A percentile compares a stretch with the other conserved stretches of the same genome.
These are phyloP conservation scores for Drosophila sordidula DNA, from an alignment of 2,888 invertebrate species.

Conservation along the genomic window DNA sequence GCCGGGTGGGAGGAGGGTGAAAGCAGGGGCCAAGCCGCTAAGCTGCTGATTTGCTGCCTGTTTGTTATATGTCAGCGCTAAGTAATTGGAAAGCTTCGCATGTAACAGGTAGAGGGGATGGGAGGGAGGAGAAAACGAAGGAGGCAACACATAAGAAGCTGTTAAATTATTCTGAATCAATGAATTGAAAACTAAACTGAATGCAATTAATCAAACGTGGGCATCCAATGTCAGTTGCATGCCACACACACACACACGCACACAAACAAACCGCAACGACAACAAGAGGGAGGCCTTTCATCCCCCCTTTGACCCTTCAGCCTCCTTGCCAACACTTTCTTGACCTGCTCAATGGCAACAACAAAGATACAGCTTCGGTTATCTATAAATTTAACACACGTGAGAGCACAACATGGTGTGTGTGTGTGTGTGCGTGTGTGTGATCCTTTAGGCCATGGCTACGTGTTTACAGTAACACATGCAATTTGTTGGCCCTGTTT, in stretches of 20 bases:
- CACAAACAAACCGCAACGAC: constrained; percentile 38
- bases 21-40: too few relatives aligned
- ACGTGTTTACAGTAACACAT: constrained; percentile 58
- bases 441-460: constrained; percentile 42
- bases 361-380: constrained; percentile 5
- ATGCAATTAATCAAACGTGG: constrained; percentile 74
- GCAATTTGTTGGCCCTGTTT: constrained; percentile 56
- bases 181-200: constrained; percentile 66
- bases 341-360: constrained; percentile 38
- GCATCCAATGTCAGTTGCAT: constrained; percentile 62
- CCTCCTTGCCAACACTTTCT: constrained; percentile 46
- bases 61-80: constrained; percentile 64
- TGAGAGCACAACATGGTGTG: constrained; percentile 16
- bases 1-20: too few relatives aligned
- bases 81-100: constrained; percentile 62
- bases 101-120: not conserved
- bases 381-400: constrained; percentile 55
- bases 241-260: constrained; percentile 19
- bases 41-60: constrained; percentile 25
- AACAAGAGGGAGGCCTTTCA: constrained; percentile 16
- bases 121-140: not conserved
- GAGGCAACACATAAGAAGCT: constrained; percentile 25
- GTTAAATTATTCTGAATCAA: constrained; percentile 71
- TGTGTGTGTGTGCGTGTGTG: constrained; percentile 18
- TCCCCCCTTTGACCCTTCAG: not conserved